Evolutionary conservation across 1,140 invertebrate genomes (phyloP), one percentile per base, ranked within the genome.

Genomic region (Phenacoccus solenopsis): DNA sequence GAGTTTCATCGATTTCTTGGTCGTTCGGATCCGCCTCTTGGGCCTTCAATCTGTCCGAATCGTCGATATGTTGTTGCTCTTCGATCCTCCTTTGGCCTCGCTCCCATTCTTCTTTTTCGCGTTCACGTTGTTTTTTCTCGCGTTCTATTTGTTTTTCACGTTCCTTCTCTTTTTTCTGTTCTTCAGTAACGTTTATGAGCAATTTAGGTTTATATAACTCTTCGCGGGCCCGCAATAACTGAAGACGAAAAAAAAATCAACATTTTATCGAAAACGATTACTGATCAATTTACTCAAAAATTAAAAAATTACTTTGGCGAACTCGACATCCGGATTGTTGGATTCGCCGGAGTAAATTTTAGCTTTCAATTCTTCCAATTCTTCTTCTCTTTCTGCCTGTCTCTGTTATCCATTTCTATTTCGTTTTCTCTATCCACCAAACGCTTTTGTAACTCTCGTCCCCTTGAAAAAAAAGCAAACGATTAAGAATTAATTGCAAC

Each of bases 391-490:
- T 89, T 88, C 73, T 88, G 87, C 28, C 94, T 81, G 81, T 98
- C 96, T 73, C 90, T 85, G 10, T 85, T 87, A 81, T 99, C 96
- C 5, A 84, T 82, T 79, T 96, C 94, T 4, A 93, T 90, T 80
- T 98, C 96, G 72, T 93, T 87, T 64, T 95, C 91, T 72, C 96
- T 82, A 75, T 96, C 92, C 59, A 90, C 88, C 56, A 96, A 79
- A n/a, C 95, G 83, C 71, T 90, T 85, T 76, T 90, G 88, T 61
- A 98, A 81, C 77, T 94, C 91, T 79, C 93, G 88, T 30, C 93
- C 92, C 74, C 89, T 90, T 76, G 28, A 79, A 78, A 74, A 61
- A 67, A 75, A 75, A 70, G 28, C 75, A 71, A 69, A 72, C 13
- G 22, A 69, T n/a, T 20, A 35, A 16, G 61, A 68, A 64, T 20